phyloP scores from a whole-genome alignment of 2,113 vertebrate species.

The Sylvietta virens region DNA sequence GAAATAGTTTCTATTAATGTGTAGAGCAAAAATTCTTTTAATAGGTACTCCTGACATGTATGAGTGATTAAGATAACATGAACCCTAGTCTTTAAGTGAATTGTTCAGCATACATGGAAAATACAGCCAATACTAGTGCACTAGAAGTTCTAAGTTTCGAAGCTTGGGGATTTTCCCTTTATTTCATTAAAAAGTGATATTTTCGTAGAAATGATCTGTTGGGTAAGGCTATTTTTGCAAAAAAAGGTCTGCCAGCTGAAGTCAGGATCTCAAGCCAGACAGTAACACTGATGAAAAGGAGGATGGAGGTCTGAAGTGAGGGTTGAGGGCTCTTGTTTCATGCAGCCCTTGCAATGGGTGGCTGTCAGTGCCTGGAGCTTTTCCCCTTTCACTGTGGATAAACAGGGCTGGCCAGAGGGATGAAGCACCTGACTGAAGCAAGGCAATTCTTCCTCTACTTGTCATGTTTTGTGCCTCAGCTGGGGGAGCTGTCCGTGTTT shows the following conservation, averaged over 20 bases:
- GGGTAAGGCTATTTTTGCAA: background rate
- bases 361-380: background rate
- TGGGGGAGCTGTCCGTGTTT: background rate
- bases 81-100: background rate
- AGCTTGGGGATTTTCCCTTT: background rate
- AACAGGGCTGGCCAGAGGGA: background rate
- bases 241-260: background rate
- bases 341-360: rapidly evolving
- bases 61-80: background rate
- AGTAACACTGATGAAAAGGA: background rate
- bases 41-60: background rate
- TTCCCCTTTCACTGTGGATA: background rate
- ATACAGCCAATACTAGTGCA: background rate
- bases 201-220: background rate
- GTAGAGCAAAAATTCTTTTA: background rate
- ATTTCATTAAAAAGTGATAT: background rate
- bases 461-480: background rate
- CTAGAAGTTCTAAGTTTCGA: background rate
- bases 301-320: background rate
- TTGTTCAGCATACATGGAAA: background rate
- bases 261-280: background rate
- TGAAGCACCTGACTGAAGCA: background rate
- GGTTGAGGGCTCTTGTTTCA: background rate
- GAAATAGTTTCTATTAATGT: background rate
- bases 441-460: background rate